Evolutionary conservation across 1,140 invertebrate genomes (phyloP).

Genomic region (Drosophila melanogaster): DNA sequence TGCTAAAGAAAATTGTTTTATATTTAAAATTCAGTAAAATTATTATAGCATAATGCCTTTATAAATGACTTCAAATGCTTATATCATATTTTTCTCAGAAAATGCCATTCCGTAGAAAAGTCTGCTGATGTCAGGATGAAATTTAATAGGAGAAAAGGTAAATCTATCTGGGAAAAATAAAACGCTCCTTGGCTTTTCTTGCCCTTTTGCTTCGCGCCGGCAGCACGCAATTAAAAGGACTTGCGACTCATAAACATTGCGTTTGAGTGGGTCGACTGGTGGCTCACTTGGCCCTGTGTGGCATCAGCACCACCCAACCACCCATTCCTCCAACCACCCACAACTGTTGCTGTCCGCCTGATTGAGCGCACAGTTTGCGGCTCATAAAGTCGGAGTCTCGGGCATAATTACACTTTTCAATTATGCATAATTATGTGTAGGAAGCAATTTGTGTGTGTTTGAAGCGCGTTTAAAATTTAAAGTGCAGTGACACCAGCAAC

Average conservation of each 20-base stretch:
- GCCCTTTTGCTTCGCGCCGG: constrained; percentile 14
- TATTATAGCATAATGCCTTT: no score
- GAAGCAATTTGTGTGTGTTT: constrained; percentile 62
- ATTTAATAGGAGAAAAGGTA: neutral
- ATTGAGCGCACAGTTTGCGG: constrained; percentile 71
- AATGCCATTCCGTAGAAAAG: neutral
- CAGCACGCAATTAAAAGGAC: constrained; percentile 69
- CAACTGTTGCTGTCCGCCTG: constrained; percentile 55
- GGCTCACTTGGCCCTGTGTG: neutral
- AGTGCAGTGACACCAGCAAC: constrained; percentile 58
- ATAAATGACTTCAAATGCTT: no score
- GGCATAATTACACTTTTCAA: constrained; percentile 78
- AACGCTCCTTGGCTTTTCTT: constrained; percentile 6
- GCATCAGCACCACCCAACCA: neutral
- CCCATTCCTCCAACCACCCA: neutral
- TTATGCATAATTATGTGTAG: constrained; percentile 81
- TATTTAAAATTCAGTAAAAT: no score
- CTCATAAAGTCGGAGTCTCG: constrained; percentile 65
- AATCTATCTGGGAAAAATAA: neutral
- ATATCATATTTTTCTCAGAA: neutral
- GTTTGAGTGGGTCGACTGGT: constrained; percentile 30
- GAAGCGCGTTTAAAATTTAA: constrained; percentile 66
- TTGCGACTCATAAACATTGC: constrained; percentile 64
- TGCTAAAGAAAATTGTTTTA: no score
- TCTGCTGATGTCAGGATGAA: constrained; percentile 17